Evolutionary conservation across 2,888 invertebrate genomes (phyloP).

Genomic region (Diloba caeruleocephala): DNA sequence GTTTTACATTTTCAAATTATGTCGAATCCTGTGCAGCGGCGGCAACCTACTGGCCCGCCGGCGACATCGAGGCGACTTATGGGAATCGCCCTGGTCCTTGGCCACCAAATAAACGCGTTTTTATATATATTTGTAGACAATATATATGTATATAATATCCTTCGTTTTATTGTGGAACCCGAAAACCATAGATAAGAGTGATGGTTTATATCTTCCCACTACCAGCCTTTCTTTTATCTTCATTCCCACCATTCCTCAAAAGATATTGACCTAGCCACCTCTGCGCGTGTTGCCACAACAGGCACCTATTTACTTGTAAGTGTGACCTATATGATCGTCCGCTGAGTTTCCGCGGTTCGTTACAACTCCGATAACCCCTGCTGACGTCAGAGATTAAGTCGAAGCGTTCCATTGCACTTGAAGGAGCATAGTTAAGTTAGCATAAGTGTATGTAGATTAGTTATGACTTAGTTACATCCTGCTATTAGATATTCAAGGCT

Average conservation of each 20-base stretch:
- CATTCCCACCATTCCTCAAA: background rate
- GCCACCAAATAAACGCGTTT: too few relatives aligned
- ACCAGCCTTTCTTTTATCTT: background rate
- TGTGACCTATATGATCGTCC: conserved; percentile 59
- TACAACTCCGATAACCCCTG: conserved; percentile 68
- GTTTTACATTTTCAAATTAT: too few relatives aligned
- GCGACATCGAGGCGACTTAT: too few relatives aligned
- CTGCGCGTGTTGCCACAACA: conserved; percentile 23
- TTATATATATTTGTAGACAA: too few relatives aligned
- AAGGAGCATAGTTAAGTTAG: conserved; percentile 23
- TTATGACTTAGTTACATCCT: conserved; percentile 34
- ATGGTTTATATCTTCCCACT: too few relatives aligned
- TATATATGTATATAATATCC: too few relatives aligned
- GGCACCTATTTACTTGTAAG: conserved; percentile 41
- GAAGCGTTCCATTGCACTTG: conserved; percentile 56
- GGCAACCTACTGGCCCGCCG: too few relatives aligned
- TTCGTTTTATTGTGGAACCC: too few relatives aligned
- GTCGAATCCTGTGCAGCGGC: too few relatives aligned
- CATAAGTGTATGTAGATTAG: conserved; percentile 5
- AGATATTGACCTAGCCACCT: conserved; percentile 17
- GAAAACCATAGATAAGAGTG: too few relatives aligned
- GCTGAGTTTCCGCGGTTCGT: conserved; percentile 66
- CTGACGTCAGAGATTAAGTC: conserved; percentile 68
- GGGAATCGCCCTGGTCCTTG: too few relatives aligned
- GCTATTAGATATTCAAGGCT: conserved; percentile 29